A percentile compares a stretch with the other conserved stretches of the same genome.
These are phyloP conservation scores for Bagarius yarrelli DNA, from an alignment of 2,113 vertebrate species.

Conservation along the genomic window DNA sequence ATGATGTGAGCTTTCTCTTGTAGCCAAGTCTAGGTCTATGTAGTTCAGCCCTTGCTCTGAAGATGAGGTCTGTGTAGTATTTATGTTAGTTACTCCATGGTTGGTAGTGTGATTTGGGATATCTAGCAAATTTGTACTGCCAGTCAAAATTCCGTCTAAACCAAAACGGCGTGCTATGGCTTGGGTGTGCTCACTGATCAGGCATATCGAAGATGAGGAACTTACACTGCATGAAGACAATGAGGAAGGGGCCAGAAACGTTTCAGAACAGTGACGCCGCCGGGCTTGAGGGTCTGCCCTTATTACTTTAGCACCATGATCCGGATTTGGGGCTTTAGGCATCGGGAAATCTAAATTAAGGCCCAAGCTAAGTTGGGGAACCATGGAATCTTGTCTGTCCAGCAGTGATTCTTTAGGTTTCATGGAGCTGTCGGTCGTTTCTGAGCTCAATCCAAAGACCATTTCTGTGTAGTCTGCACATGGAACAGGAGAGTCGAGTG, in stretches of 20 bases:
- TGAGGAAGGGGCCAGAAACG: slow-evolving; percentile 67
- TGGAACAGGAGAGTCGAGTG: slow-evolving; percentile 60
- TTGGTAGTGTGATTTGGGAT: slow-evolving; percentile 52
- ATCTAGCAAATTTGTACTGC: slow-evolving; percentile 60
- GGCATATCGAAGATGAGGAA: slow-evolving; percentile 63
- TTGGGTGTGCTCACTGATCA: slow-evolving; percentile 72
- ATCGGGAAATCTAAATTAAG: slow-evolving; percentile 68
- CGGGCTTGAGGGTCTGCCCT: slow-evolving; percentile 67
- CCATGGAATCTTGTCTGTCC: slow-evolving; percentile 61
- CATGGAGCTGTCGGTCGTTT: slow-evolving; percentile 49
- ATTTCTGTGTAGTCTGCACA: slow-evolving; percentile 78
- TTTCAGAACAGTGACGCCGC: slow-evolving; percentile 74
- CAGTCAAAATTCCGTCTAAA: slow-evolving; percentile 69
- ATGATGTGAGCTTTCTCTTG: slow-evolving; percentile 66
- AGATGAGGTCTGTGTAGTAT: slow-evolving; percentile 59
- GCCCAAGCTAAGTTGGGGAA: slow-evolving; percentile 56
- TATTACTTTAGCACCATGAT: slow-evolving; percentile 71
- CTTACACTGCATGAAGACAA: slow-evolving; percentile 55
- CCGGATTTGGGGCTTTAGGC: slow-evolving; percentile 67
- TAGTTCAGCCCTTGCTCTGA: slow-evolving; percentile 80
- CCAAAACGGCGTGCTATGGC: slow-evolving; percentile 65
- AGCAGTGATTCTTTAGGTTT: slow-evolving; percentile 65
- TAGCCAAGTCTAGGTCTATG: slow-evolving; percentile 79
- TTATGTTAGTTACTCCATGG: slow-evolving; percentile 54
- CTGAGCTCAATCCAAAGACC: slow-evolving; percentile 69